phyloP scores from a whole-genome alignment of 2,888 invertebrate genomes.

The Latrodectus elegans region DNA sequence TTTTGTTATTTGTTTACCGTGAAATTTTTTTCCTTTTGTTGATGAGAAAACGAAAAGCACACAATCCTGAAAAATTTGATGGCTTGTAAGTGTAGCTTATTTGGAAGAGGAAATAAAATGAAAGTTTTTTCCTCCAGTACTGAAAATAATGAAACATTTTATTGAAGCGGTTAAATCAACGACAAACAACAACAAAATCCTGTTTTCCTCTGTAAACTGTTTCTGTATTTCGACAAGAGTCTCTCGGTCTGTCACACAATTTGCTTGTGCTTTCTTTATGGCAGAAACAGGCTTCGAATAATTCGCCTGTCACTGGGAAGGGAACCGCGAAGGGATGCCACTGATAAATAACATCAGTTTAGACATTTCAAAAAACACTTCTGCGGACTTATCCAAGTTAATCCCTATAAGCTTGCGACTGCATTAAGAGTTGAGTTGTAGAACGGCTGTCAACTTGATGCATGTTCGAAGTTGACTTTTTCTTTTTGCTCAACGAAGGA shows the following conservation, averaged over 20 bases:
- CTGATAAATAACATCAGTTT: conserved; percentile 25
- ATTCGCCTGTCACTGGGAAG: not conserved
- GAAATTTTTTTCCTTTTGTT: too few species aligned
- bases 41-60: too few species aligned
- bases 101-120: too few species aligned
- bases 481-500: not conserved
- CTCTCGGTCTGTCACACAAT: not conserved
- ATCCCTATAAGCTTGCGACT: conserved; percentile 4
- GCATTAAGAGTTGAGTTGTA: conserved; percentile 7
- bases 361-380: conserved; percentile 13
- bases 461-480: not conserved
- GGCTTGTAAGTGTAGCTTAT: too few species aligned
- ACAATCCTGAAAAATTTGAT: too few species aligned
- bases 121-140: too few species aligned
- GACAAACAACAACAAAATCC: too few species aligned
- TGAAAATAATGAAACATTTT: too few species aligned
- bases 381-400: conserved; percentile 26
- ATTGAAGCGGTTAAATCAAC: too few species aligned
- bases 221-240: not conserved
- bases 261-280: not conserved
- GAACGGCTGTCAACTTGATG: conserved; percentile 48
- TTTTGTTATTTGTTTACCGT: too few species aligned
- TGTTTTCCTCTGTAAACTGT: not conserved
- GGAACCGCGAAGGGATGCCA: not conserved
- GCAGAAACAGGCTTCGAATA: not conserved